Percentiles rank a stretch among this genome's conserved stretches.
Evolutionary conservation across 2,113 vertebrate species (phyloP).

Genomic region (Perccottus glenii): DNA sequence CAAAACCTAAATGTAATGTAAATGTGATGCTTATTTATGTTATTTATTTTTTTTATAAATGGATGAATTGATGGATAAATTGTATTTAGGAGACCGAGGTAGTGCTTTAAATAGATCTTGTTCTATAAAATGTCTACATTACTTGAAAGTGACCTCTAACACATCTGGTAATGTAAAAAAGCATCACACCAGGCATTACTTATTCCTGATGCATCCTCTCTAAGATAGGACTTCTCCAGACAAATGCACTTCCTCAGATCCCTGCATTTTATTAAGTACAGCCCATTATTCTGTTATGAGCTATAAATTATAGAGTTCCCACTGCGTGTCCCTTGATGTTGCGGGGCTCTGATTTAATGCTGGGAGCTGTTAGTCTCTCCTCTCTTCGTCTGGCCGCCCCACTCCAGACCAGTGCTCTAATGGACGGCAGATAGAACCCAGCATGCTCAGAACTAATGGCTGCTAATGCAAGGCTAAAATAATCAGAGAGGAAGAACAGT

Average conservation of each 20-base stretch:
- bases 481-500: slow-evolving; percentile 38
- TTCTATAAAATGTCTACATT: no score
- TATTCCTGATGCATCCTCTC: slow-evolving; percentile 4
- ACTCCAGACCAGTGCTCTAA: slow-evolving; percentile 55
- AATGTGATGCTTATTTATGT: no score
- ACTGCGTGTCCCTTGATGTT: slow-evolving; percentile 27
- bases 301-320: slow-evolving; percentile 64
- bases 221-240: slow-evolving; percentile 6
- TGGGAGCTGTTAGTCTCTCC: slow-evolving; percentile 45
- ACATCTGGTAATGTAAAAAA: background rate
- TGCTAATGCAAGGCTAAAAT: slow-evolving; percentile 67
- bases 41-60: no score
- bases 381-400: slow-evolving; percentile 28
- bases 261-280: slow-evolving; percentile 50
- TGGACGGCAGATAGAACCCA: slow-evolving; percentile 54
- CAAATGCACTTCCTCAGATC: slow-evolving; percentile 5
- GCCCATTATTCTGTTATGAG: slow-evolving; percentile 63
- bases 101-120: no score
- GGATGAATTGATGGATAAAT: no score
- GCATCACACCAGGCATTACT: slow-evolving; percentile 1
- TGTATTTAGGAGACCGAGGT: no score
- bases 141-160: background rate
- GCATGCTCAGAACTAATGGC: slow-evolving; percentile 47
- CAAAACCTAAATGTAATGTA: no score
- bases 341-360: slow-evolving; percentile 60